Evolutionary conservation across 2,888 invertebrate genomes (phyloP), one percentile per base, ranked within the genome.

Genomic region (Physocephala rufipes): DNA sequence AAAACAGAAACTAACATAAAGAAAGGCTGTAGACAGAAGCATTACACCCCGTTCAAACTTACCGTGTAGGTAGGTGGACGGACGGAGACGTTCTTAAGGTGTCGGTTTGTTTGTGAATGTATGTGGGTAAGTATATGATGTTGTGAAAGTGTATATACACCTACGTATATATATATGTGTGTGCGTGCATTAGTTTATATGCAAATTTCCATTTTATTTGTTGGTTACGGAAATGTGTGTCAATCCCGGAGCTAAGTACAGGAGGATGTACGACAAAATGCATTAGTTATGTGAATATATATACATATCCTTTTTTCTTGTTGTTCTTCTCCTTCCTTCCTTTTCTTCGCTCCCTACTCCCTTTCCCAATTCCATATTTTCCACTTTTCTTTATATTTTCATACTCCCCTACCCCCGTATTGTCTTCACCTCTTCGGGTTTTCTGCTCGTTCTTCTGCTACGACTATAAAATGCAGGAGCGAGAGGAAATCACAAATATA

Each of bases 261-360:
- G 66, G 53, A 66, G 66, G 66, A 66, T 66, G 55, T 66, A 43
- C 66, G n/a, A 66, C 21, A 30, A 66, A 66, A 53, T 66, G 66
- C 66, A 66, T 66, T 66, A 55, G 53, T 36, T 66, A 55, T 24
- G 13, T 58, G 16, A 12, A 49, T 19, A 19, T 49, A 49, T 2
- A 7, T n/a, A n/a, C n/a, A n/a, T n/a, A n/a, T n/a, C n/a, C n/a
- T n/a, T n/a, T n/a, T n/a, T n/a, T n/a, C n/a, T n/a, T n/a, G n/a
- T n/a, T n/a, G n/a, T n/a, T n/a, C n/a, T n/a, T n/a, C n/a, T n/a
- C n/a, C n/a, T n/a, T n/a, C 4, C 16, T 49, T 19, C 49, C 15
- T 19, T 19, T 19, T 49, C 49, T n/a, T n/a, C 49, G 4, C 15
- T 19, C 16, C 15, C 49, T 12, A n/a, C 12, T 64, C 19, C 24